Base-by-base conservation (phyloP, 2,888 invertebrate species). In the Acrobasis consociella region DNA sequence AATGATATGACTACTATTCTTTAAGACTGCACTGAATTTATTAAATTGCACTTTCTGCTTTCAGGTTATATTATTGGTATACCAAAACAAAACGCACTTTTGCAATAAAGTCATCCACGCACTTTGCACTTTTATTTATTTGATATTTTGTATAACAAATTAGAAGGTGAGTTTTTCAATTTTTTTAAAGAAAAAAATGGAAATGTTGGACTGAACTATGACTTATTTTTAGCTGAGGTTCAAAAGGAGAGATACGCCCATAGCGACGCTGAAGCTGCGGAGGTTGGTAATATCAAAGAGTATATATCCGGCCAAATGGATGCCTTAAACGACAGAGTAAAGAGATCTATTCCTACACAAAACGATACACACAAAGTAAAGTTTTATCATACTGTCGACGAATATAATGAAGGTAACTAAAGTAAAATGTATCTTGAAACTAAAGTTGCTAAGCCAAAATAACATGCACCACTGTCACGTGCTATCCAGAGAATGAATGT, bases 61-160 rank as follows among this genome's bases (percentile, higher is more conserved):
- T 68, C 89, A 91, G 91, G 90, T 78, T 91, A 89, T 72, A 66
- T 91, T 65, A 77, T 91, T 69, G 85, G 77, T 68, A 70, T 87
- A 69, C 77, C 78, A 77, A 75, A 82, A 82, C 77, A 69, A 60
- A 62, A 65, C 65, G 72, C 77, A 16, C 58, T 69, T 67, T 69
- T 70, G 64, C 62, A 73, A 82, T 75, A 85, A 75, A 75, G 86
- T 89, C 65, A 67, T 71, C 63, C 15, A 13, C 2, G 59, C 50
- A 52, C 55, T 39, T 65, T 63, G 65, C 55, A 17, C 31, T 15
- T 62, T 64, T 42, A 49, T 60, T 50, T 38, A 1, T n/a, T 1
- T 17, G 1, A 38, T 5, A 37, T 9, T 37, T 8, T 38, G n/a
- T 10, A 7, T 31, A 2, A 49, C 5, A 16, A 60, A 17, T 9